Conservation (phyloP, 2,888 invertebrate species). For the Amiota mariae region DNA sequence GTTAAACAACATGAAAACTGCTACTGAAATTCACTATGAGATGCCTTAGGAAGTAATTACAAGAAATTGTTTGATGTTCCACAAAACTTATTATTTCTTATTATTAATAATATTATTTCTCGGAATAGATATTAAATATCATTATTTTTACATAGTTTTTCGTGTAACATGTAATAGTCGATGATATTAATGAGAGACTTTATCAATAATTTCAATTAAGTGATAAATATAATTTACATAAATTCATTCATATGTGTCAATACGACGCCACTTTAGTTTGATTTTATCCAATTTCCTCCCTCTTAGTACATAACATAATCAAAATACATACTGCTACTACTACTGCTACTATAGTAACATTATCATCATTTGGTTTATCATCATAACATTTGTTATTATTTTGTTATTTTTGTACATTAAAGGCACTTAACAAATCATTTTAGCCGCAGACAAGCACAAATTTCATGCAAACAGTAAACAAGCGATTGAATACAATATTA, state of each 20-base stretch:
- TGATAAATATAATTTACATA: constrained; percentile 64
- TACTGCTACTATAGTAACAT: neutral
- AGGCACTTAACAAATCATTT: constrained; percentile 50
- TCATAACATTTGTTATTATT: constrained; percentile 65
- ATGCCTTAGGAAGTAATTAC: too few species aligned
- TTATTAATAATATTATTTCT: too few species aligned
- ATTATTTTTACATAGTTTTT: too few species aligned
- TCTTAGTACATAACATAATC: neutral
- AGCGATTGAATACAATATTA: neutral
- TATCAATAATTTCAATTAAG: constrained; percentile 63
- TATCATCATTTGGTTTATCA: constrained; percentile 45
- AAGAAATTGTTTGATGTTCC: neutral
- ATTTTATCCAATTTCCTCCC: too few species aligned
- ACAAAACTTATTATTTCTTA: neutral
- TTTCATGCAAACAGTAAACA: constrained; percentile 16
- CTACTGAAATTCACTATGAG: constrained; percentile 19
- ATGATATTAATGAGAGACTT: constrained; percentile 33
- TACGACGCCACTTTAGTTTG: too few species aligned
- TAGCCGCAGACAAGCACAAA: constrained; percentile 32
- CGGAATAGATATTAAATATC: too few species aligned
- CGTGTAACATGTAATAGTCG: too few species aligned
- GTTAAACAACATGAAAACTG: constrained; percentile 18
- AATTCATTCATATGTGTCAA: constrained; percentile 1
- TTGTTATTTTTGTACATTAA: constrained; percentile 59
- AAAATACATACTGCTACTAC: neutral